Base-by-base conservation (phyloP, 2,888 invertebrate genomes). In the Drosophila silvestris region DNA sequence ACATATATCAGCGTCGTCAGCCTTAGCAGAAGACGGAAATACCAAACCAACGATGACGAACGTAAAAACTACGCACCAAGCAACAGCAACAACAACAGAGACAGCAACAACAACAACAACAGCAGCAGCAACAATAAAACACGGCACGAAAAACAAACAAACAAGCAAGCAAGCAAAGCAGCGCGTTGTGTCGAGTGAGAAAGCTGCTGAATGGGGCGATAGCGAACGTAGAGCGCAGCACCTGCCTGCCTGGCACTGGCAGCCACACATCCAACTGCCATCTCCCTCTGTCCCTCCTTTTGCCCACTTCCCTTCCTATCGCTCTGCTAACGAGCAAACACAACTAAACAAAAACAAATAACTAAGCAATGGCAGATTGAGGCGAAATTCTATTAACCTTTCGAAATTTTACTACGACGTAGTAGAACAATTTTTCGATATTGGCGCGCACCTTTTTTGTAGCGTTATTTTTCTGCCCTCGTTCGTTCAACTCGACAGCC, bases 291-390 rank as follows among this genome's bases (percentile, higher is more conserved):
- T 22, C 22, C 4, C 54, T 35, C 12, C 16, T 32, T 50, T 32
- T n/a, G 35, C 35, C 3, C 19, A 12, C 16, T 26, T 47, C 47
- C 16, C 47, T 30, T 39, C 28, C 56, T 57, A 39, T 30, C 39
- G 14, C 26, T 52, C 54, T 73, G 75, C 83, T 89, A 87, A 89
- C 87, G 90, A 87, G 87, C 87, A 90, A 87, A 87, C 87, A 89
- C 90, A 90, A 86, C 90, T 88, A 86, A 90, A 86, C 89, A 90
- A 85, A 85, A 90, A 87, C 82, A 89, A 85, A 84, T 84, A 79
- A 62, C 69, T 79, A 74, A 81, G 79, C 81, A 81, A 77, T 74
- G 68, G 70, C 76, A 76, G 72, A 75, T 82, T 79, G 68, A 75
- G 62, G 73, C 74, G 67, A 83, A 83, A 83, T 75, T 77, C 77